Evolutionary conservation across 2,797 vertebrate genomes (phyloP), one percentile per base, ranked within the genome.

Genomic region (Carduelis carduelis): DNA sequence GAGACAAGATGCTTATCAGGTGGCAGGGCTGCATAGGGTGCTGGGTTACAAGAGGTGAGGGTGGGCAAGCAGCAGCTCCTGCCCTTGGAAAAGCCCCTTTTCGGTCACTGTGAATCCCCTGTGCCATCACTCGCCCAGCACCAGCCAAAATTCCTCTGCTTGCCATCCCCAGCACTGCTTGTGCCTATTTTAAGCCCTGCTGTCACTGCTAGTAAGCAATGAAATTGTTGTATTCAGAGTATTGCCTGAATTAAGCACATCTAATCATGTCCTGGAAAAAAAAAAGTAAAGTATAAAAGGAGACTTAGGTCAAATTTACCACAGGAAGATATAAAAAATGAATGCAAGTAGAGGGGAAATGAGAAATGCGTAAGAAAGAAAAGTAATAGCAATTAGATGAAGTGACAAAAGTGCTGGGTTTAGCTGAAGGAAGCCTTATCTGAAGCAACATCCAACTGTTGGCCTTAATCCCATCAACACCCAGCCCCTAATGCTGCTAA

Each of bases 321-420:
- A 32, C 49, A 72, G 64, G 56, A 89, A 83, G 56, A 85, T 87
- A 85, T 83, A 75, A 84, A 72, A 79, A 84, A 49, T 46, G 50
- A 76, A 82, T 77, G 52, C 30, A 66, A 65, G 35, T 24, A 59
- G 68, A 79, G 21, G 11, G 52, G 39, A 87, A 85, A 83, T 80
- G 34, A 87, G 71, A 93, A 87, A 63, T 47, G 30, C 2, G 3
- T n/a, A 49, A 70, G 63, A 74, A 85, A 89, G 66, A 59, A 76
- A 79, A 61, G 63, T 56, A 74, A 24, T 47, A 68, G 37, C 50
- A 82, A 60, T 84, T 89, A 87, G 35, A 81, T 55, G 39, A 90
- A 61, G 49, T 59, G 35, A 57, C 55, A 68, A 57, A 92, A 72
- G 27, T 37, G 7, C 27, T 2, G 3, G 16, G 8, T 80, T 93